Base-by-base conservation (phyloP, 1,140 invertebrate genomes). In the Conus betulinus region DNA sequence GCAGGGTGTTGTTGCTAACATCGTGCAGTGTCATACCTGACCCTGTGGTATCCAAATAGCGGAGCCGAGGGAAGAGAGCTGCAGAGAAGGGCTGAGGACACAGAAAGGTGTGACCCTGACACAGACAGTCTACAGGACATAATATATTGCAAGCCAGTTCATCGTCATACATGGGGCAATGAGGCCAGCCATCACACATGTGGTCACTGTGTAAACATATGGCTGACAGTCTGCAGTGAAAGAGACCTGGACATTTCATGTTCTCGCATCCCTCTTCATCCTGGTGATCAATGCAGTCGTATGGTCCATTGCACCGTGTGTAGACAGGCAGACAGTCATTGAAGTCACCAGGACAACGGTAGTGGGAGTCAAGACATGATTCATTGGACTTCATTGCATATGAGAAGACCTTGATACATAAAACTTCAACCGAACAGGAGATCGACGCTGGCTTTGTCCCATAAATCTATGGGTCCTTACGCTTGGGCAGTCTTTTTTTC, bases 171-270 rank as follows among this genome's bases (percentile, higher is more conserved):
- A 39, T 8, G 7, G 76, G 76, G 39, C 76, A 78, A 15, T 78
- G 76, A 51, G 52, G 51, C 27, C 52, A 52, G 20, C 55, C 78
- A 87, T 85, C 84, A 52, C 85, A 87, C 0, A 89, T 11, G 6
- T 78, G 39, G 25, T 27, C 76, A 78, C 10, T 11, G 76, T 78
- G 76, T 7, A 78, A 6, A 51, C 76, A 78, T 6, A 78, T 78
- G 2, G 76, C 39, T 39, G 76, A 78, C 10, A 27, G 8, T 6
- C 76, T 11, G 17, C 76, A 78, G 4, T 25, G n/a, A 39, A 39
- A 78, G 0, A 78, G 39, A 39, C 76, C 76, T 39, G 76, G 25
- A 39, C 76, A 78, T 23, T 13, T 27, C 39, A 51, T 7, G 17
- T 78, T 25, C 25, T 84, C 53, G 3, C 82, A 84, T 23, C 57